These are phyloP conservation scores for Trichopoda pennipes DNA, from an alignment of 2,888 invertebrate genomes.

Conservation along the genomic window DNA sequence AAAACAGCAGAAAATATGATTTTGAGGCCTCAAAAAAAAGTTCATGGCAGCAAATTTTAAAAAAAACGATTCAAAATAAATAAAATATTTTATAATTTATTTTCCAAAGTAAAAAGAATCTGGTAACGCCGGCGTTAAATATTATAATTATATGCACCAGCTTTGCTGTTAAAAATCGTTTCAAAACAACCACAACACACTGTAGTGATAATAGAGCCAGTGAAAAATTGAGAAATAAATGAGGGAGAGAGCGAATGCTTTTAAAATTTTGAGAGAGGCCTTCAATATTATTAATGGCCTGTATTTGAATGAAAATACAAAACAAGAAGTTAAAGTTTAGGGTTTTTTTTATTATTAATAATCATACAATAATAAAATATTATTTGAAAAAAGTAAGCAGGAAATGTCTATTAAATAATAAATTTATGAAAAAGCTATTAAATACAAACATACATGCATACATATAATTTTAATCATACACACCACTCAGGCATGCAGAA, in stretches of 20 bases:
- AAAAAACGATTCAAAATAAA: no score
- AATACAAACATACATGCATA: no score
- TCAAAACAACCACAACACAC: slow-evolving; percentile 23
- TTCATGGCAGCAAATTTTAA: no score
- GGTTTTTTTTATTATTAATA: slow-evolving; percentile 51
- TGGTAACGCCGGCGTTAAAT: no score
- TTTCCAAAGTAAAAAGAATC: no score
- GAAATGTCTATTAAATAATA: slow-evolving; percentile 47
- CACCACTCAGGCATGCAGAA: no score
- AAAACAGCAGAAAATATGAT: no score
- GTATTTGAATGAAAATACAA: background rate
- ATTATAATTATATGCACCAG: slow-evolving; percentile 61
- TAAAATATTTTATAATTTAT: no score
- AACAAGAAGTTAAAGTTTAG: slow-evolving; percentile 17
- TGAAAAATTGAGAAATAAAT: slow-evolving; percentile 15
- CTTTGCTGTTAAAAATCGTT: slow-evolving; percentile 52
- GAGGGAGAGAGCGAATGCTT: background rate
- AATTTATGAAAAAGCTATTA: background rate
- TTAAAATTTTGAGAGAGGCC: slow-evolving; percentile 55
- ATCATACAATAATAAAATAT: slow-evolving; percentile 55
- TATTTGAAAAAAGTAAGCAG: slow-evolving; percentile 58
- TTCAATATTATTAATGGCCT: slow-evolving; percentile 45
- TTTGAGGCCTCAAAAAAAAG: no score
- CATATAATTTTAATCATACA: no score
- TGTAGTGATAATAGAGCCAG: slow-evolving; percentile 11